A percentile compares a stretch with the other conserved stretches of the same genome.
Evolutionary conservation across 2,888 invertebrate species (phyloP).

Genomic region (Lacanobia oleracea): DNA sequence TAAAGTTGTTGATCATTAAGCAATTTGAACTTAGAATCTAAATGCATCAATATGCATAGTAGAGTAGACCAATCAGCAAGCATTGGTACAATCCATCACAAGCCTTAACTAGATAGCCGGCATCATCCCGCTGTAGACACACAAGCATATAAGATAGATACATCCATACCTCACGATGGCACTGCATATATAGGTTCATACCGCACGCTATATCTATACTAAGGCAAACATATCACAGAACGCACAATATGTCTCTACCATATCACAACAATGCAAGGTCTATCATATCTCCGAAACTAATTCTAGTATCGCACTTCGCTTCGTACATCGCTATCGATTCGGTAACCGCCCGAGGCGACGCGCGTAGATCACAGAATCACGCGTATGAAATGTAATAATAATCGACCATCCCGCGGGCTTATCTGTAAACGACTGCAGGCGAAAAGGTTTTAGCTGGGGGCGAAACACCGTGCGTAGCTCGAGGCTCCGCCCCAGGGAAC

Average conservation of each 20-base stretch:
- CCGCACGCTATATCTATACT: slow-evolving; percentile 82
- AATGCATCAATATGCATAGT: slow-evolving; percentile 1
- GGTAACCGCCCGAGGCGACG: slow-evolving; percentile 81
- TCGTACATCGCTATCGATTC: slow-evolving; percentile 86
- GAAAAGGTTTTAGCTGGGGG: slow-evolving; percentile 90
- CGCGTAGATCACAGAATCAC: slow-evolving; percentile 86
- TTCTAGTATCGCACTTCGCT: slow-evolving; percentile 74
- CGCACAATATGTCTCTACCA: slow-evolving; percentile 73
- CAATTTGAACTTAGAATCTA: slow-evolving; percentile 24
- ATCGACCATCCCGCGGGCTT: slow-evolving; percentile 90
- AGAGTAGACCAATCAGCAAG: slow-evolving; percentile 27
- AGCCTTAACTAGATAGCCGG: slow-evolving; percentile 30
- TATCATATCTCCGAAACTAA: slow-evolving; percentile 68
- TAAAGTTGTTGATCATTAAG: not conserved
- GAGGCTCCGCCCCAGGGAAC: slow-evolving; percentile 88
- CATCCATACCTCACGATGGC: slow-evolving; percentile 89
- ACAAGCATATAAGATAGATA: slow-evolving; percentile 67
- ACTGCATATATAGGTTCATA: slow-evolving; percentile 90
- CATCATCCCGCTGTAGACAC: slow-evolving; percentile 28
- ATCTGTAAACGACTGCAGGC: slow-evolving; percentile 91
- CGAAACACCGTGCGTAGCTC: slow-evolving; percentile 87
- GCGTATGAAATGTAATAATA: slow-evolving; percentile 88
- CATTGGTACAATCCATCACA: slow-evolving; percentile 47
- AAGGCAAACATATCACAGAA: slow-evolving; percentile 90
- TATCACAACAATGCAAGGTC: slow-evolving; percentile 80